Base-by-base conservation (phyloP, 2,888 invertebrate species). In the Synergus itoensis region DNA sequence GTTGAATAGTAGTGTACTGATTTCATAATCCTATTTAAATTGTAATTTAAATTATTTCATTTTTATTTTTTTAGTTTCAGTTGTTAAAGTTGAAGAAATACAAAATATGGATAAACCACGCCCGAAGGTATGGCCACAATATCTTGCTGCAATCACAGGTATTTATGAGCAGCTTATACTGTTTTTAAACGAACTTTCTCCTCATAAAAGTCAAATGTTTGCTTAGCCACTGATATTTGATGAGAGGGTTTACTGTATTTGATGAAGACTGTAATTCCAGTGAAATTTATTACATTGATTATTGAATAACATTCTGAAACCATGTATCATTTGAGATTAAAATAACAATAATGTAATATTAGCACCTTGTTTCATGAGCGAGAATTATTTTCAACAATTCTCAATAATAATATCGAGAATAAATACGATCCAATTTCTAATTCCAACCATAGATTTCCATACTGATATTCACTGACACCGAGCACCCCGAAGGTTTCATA, bases 61-160 rank as follows among this genome's bases (percentile, higher is more conserved):
- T 36, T 36, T 36, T 43, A 3, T 40, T 41, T 14, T 18, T 76
- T 41, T 43, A 45, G 36, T 76, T 76, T 53, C 76, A 77, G 82
- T 81, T 76, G 43, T 75, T 69, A 65, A 65, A 57, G 60, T 14
- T 83, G 88, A 88, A 87, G 85, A 88, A 86, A 87, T 87, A 79
- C 82, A 77, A 79, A 86, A 83, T 84, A 90, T 90, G 90, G 85
- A 89, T 79, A 84, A 86, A 82, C 84, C 87, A 80, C 82, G 76
- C 73, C 87, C 89, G 62, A 90, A 88, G 77, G 88, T 90, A 82
- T 92, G 91, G 92, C 90, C 90, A 36, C 92, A 92, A 81, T 92
- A 90, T 81, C 82, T 92, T 81, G 91, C 92, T 79, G 89, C 92
- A 77, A 86, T 91, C 78, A 90, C 92, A 81, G 91, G 92, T 92